Conservation (phyloP, 2,888 invertebrate genomes). For the Plagodis pulveraria region DNA sequence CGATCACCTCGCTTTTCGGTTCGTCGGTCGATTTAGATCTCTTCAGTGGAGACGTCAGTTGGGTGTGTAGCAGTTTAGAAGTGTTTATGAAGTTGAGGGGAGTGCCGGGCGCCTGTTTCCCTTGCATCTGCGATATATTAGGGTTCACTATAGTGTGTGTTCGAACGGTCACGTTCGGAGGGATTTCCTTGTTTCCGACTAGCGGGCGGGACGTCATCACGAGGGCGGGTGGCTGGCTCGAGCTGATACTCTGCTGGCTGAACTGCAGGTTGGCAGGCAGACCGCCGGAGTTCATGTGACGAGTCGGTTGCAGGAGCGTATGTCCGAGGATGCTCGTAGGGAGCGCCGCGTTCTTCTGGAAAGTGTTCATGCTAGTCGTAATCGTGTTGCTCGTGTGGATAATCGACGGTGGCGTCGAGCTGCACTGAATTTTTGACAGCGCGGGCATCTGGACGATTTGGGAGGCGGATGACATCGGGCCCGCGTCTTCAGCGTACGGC, state of each 20-base stretch:
- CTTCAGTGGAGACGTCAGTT: slow-evolving; percentile 84
- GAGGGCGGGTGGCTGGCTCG: slow-evolving; percentile 80
- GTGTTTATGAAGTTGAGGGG: slow-evolving; percentile 78
- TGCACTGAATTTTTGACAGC: slow-evolving; percentile 74
- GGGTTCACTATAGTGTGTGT: slow-evolving; percentile 74
- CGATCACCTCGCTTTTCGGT: slow-evolving; percentile 79
- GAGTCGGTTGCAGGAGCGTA: slow-evolving; percentile 74
- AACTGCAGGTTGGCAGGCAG: slow-evolving; percentile 66
- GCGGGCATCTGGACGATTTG: slow-evolving; percentile 82
- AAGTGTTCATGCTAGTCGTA: slow-evolving; percentile 67
- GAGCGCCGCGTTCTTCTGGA: slow-evolving; percentile 68
- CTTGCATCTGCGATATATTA: slow-evolving; percentile 69
- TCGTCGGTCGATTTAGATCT: slow-evolving; percentile 85
- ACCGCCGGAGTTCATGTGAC: slow-evolving; percentile 69
- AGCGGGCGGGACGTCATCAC: slow-evolving; percentile 79
- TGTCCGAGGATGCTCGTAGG: slow-evolving; percentile 80
- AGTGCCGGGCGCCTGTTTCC: slow-evolving; percentile 66
- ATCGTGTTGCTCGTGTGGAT: slow-evolving; percentile 72
- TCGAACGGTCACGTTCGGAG: slow-evolving; percentile 77
- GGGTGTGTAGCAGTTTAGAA: slow-evolving; percentile 84
- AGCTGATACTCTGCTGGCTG: slow-evolving; percentile 75
- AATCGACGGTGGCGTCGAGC: slow-evolving; percentile 59
- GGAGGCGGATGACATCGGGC: slow-evolving; percentile 59
- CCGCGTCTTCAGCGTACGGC: slow-evolving; percentile 60
- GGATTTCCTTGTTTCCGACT: slow-evolving; percentile 70